phyloP scores from a whole-genome alignment of 1,140 invertebrate species.

The Odontomachus brunneus region DNA sequence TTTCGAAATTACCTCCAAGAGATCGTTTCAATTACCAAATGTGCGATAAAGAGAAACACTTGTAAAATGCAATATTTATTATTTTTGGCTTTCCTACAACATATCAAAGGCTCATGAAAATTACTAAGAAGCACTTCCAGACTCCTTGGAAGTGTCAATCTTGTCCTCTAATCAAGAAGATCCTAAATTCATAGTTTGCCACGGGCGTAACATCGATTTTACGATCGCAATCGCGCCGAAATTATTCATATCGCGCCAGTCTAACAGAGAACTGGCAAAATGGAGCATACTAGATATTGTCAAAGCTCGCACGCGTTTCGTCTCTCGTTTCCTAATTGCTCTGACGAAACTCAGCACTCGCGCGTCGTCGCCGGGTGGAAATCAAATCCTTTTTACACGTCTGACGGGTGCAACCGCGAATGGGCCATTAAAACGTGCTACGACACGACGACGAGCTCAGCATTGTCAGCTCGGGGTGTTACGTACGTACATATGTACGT shows the following conservation, averaged over 20 bases:
- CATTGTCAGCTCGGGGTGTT: constrained; percentile 63
- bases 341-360: constrained; percentile 44
- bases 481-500: constrained; percentile 52
- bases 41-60: too few species aligned
- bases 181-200: not conserved
- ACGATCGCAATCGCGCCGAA: not conserved
- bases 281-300: not conserved
- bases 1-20: too few species aligned
- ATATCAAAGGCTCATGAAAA: too few species aligned
- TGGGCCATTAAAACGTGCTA: constrained; percentile 75
- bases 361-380: constrained; percentile 40
- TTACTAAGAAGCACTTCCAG: not conserved
- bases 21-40: too few species aligned
- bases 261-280: constrained; percentile 17
- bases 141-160: not conserved
- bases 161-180: not conserved
- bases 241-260: not conserved
- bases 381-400: constrained; percentile 67
- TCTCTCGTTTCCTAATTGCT: not conserved
- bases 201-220: not conserved
- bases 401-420: constrained; percentile 52
- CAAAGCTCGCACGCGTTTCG: not conserved
- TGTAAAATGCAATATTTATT: too few species aligned
- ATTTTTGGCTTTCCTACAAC: too few species aligned
- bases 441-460: constrained; percentile 67